A percentile compares a stretch with the other conserved stretches of the same genome.
Conservation (phyloP, 2,113 vertebrate species). For the Hippocampus zosterae region DNA sequence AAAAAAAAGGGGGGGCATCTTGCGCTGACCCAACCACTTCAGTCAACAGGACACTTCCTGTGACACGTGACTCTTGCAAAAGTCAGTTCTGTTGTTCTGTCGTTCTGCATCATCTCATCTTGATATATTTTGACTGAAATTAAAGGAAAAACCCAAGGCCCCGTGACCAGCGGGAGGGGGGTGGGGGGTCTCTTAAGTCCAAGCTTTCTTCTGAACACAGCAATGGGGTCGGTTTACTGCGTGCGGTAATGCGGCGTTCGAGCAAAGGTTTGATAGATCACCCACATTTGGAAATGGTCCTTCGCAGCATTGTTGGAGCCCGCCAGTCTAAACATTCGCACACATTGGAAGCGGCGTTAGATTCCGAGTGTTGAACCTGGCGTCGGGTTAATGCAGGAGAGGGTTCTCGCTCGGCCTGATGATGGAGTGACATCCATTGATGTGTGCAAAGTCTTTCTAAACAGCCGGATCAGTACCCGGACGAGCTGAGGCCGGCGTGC, state of each 20-base stretch:
- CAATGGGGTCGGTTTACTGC: conserved; percentile 8
- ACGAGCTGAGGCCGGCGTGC: conserved; percentile 14
- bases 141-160: conserved; percentile 30
- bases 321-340: conserved; percentile 69
- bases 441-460: conserved; percentile 39
- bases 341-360: conserved; percentile 42
- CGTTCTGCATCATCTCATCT: not conserved
- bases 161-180: conserved; percentile 10
- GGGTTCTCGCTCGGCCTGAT: conserved; percentile 35
- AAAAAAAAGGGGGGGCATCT: conserved; percentile 41
- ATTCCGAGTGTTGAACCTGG: conserved; percentile 24
- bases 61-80: not conserved
- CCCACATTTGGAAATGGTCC: conserved; percentile 55
- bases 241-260: conserved; percentile 12
- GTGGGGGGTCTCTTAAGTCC: conserved; percentile 5
- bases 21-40: conserved; percentile 23
- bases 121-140: not conserved
- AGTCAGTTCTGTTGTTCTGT: not conserved
- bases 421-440: conserved; percentile 41
- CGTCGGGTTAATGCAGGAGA: conserved; percentile 35
- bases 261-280: conserved; percentile 38
- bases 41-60: not conserved
- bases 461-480: conserved; percentile 39
- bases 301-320: conserved; percentile 26
- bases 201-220: conserved; percentile 24